phyloP scores from a whole-genome alignment of 2,113 vertebrate species.

The Pseudopodoces humilis region DNA sequence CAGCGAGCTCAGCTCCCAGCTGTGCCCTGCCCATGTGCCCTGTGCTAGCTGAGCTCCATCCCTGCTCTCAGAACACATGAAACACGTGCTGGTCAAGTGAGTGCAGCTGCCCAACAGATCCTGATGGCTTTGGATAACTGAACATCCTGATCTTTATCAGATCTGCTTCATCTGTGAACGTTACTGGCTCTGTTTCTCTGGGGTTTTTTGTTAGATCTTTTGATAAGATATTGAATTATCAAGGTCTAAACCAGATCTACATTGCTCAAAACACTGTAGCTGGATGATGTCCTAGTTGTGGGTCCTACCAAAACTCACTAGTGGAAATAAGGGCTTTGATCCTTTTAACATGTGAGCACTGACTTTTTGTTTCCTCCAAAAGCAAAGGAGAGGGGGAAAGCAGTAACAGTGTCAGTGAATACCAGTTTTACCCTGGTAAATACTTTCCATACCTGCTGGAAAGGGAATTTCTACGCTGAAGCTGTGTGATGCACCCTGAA shows the following conservation, averaged over 20 bases:
- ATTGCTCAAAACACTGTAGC: not conserved
- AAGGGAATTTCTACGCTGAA: not conserved
- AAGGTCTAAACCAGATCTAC: not conserved
- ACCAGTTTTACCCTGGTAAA: not conserved
- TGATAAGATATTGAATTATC: not conserved
- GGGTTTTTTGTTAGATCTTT: not conserved
- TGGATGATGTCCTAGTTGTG: not conserved
- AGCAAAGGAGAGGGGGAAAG: not conserved
- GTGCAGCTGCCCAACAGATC: not conserved
- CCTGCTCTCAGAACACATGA: not conserved
- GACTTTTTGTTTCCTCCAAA: not conserved
- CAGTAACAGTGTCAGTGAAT: not conserved
- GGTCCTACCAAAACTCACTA: not conserved
- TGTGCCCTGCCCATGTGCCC: not conserved
- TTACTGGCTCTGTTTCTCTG: not conserved
- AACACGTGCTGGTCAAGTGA: not conserved
- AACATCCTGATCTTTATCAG: not conserved
- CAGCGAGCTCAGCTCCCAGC: not conserved
- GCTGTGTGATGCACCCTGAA: not conserved
- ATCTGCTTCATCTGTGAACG: not conserved
- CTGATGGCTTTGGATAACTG: not conserved
- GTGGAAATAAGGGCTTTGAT: not conserved
- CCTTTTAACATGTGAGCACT: not conserved
- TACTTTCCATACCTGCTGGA: not conserved
- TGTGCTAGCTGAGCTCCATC: not conserved